These are phyloP conservation scores for Harmothoe impar DNA, from an alignment of 2,888 invertebrate species.

Conservation along the genomic window DNA sequence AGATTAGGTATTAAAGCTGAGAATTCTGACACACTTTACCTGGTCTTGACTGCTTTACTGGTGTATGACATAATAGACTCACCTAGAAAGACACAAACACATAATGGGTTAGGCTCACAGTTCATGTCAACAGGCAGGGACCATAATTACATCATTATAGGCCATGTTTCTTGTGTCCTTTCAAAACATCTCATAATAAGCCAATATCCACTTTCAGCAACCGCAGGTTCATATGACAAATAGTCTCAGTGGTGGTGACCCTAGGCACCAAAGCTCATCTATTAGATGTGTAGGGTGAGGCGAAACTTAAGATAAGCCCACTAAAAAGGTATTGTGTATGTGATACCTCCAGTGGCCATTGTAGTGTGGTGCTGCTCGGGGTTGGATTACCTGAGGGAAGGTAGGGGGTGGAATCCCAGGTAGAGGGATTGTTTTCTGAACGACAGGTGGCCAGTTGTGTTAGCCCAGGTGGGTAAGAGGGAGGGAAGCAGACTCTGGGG, in stretches of 20 bases:
- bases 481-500: background rate
- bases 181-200: background rate
- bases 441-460: background rate
- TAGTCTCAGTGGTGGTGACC: background rate
- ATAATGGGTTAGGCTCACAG: background rate
- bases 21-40: too few species aligned
- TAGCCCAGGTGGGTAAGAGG: background rate
- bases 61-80: background rate
- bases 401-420: background rate
- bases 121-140: background rate
- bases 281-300: background rate
- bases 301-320: background rate
- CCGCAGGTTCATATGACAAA: background rate
- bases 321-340: background rate
- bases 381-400: background rate
- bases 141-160: slow-evolving; percentile 7
- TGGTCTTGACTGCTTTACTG: too few species aligned
- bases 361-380: background rate
- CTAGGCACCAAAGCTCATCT: background rate
- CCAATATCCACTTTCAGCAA: slow-evolving; percentile 20
- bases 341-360: background rate
- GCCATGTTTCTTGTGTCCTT: background rate
- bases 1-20: too few species aligned
- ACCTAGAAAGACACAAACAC: background rate
- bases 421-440: background rate